Conservation (phyloP, 1,140 invertebrate species). For the Schlechtendalia chinensis region DNA sequence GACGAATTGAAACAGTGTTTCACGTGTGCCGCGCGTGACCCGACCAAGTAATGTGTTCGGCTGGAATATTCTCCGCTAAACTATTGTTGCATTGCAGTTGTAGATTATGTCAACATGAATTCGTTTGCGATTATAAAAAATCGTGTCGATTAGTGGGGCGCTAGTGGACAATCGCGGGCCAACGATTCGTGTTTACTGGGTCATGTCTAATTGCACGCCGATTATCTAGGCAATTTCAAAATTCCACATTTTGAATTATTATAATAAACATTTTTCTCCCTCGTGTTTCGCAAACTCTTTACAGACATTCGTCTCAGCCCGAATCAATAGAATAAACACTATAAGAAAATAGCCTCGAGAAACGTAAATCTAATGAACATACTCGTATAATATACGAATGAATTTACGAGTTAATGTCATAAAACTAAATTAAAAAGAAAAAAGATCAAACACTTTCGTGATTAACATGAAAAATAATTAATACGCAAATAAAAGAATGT, state of each 20-base stretch:
- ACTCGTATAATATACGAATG: too few relatives aligned
- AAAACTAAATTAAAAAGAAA: too few relatives aligned
- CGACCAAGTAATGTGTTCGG: not conserved
- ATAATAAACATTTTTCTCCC: not conserved
- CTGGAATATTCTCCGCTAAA: not conserved
- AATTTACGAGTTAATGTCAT: too few relatives aligned
- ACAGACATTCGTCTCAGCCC: slow-evolving; percentile 15
- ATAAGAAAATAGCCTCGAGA: too few relatives aligned
- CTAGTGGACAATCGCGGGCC: not conserved
- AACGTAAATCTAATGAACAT: too few relatives aligned
- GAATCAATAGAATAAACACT: not conserved
- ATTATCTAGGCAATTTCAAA: slow-evolving; percentile 21
- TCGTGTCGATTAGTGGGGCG: not conserved
- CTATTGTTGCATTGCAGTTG: not conserved
- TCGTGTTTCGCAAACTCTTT: not conserved
- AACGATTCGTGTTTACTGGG: slow-evolving; percentile 31
- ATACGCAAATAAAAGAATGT: too few relatives aligned
- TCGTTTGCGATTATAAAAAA: not conserved
- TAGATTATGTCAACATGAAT: slow-evolving; percentile 10
- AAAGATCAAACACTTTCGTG: too few relatives aligned
- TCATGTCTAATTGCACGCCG: slow-evolving; percentile 32
- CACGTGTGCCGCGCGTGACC: slow-evolving; percentile 22
- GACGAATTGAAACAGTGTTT: not conserved
- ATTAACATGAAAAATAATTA: too few relatives aligned
- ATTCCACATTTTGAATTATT: slow-evolving; percentile 23